These are phyloP conservation scores for Parnassius glacialis DNA, from an alignment of 2,888 invertebrate species.

Conservation along the genomic window DNA sequence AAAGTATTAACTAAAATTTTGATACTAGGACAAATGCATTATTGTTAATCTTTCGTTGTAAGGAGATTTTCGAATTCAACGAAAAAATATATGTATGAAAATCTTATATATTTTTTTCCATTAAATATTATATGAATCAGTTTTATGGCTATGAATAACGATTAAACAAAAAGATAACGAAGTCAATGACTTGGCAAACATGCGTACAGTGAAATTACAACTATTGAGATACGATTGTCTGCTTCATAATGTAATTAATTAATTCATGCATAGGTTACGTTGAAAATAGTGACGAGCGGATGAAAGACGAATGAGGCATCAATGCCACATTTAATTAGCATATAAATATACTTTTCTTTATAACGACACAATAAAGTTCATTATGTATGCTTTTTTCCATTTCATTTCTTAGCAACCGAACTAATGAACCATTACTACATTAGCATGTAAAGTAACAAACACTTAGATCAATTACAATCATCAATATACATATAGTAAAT, in stretches of 20 bases:
- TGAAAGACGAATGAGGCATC: conserved; percentile 10
- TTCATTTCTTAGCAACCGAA: neutral
- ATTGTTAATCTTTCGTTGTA: too few relatives aligned
- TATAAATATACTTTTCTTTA: neutral
- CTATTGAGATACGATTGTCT: conserved; percentile 24
- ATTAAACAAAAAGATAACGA: conserved; percentile 8
- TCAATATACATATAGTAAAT: too few relatives aligned
- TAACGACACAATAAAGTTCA: conserved; percentile 8
- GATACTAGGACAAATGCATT: too few relatives aligned
- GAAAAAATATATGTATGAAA: too few relatives aligned
- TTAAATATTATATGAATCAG: too few relatives aligned
- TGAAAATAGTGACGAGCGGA: conserved; percentile 4
- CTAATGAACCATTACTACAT: too few relatives aligned
- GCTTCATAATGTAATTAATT: conserved; percentile 20
- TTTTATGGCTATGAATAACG: too few relatives aligned
- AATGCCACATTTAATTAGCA: conserved; percentile 12
- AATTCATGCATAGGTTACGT: conserved; percentile 19
- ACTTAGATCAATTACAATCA: too few relatives aligned
- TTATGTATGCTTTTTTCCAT: conserved; percentile 2
- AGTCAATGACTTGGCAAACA: conserved; percentile 23
- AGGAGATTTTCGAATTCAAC: too few relatives aligned
- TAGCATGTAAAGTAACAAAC: too few relatives aligned
- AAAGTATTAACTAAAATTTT: too few relatives aligned
- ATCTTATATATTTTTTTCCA: too few relatives aligned
- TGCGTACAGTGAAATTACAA: conserved; percentile 21